Evolutionary conservation across 92 coral and sea anemone genomes (phyloP).

Genomic region (Paragorgia papillata): DNA sequence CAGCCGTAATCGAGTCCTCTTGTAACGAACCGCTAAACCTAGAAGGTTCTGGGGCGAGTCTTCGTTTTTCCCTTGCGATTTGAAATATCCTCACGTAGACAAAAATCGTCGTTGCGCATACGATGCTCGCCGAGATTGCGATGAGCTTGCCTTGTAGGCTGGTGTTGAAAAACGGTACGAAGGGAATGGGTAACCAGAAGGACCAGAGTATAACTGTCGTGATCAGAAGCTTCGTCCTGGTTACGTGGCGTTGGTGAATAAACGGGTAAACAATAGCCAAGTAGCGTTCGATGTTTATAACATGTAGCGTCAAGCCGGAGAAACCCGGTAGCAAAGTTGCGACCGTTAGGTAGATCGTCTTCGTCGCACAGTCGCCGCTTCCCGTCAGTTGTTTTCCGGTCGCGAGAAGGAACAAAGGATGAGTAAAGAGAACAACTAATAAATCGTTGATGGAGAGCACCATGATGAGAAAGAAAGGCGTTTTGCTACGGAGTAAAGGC

Average conservation of each 20-base stretch:
- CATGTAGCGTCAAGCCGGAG: conserved; percentile 6
- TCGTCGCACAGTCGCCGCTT: background rate
- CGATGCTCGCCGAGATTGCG: background rate
- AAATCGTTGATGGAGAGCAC: conserved; percentile 14
- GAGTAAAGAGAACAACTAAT: background rate
- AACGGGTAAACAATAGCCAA: conserved; percentile 22
- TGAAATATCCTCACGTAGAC: conserved; percentile 22
- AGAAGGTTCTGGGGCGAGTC: conserved; percentile 4
- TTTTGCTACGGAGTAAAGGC: background rate
- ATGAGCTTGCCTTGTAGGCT: background rate
- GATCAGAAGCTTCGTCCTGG: background rate
- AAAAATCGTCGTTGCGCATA: conserved; percentile 10
- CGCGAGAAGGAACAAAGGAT: background rate
- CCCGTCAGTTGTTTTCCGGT: conserved; percentile 3
- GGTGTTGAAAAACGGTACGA: background rate
- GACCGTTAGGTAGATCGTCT: background rate
- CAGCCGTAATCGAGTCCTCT: background rate
- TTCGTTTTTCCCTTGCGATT: conserved; percentile 25
- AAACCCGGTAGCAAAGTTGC: conserved; percentile 7
- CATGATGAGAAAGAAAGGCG: conserved; percentile 31
- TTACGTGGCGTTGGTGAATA: conserved; percentile 8
- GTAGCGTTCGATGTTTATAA: conserved; percentile 28
- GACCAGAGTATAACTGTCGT: conserved; percentile 1
- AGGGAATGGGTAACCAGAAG: background rate
- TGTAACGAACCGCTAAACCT: background rate